These are phyloP conservation scores for Aratinga solstitialis DNA, from an alignment of 2,797 vertebrate genomes.

Conservation along the genomic window DNA sequence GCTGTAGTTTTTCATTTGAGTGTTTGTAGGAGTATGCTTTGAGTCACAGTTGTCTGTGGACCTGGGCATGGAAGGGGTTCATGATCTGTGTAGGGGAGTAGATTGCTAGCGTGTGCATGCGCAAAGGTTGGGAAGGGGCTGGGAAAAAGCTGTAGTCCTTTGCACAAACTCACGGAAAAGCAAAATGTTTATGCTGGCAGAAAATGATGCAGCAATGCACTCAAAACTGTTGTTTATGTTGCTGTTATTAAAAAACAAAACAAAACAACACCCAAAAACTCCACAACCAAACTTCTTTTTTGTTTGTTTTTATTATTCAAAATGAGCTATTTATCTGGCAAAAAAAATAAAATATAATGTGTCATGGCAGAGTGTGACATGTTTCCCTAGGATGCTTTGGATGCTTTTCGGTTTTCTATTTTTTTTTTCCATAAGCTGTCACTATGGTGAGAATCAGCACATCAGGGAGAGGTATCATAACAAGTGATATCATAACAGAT, in stretches of 20 bases:
- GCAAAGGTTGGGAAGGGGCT: not conserved
- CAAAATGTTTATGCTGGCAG: not conserved
- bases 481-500: not conserved
- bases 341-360: not conserved
- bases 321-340: not conserved
- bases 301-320: not conserved
- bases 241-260: not conserved
- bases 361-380: not conserved
- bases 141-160: not conserved
- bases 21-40: not conserved
- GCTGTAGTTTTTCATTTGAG: not conserved
- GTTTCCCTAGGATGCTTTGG: not conserved
- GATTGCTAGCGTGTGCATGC: not conserved
- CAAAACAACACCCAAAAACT: not conserved
- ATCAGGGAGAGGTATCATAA: not conserved
- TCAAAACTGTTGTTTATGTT: not conserved
- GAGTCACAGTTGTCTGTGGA: conserved; percentile 13
- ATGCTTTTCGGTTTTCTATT: not conserved
- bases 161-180: not conserved
- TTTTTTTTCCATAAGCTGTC: not conserved
- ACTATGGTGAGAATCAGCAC: not conserved
- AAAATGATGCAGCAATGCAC: not conserved
- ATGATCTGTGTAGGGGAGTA: not conserved
- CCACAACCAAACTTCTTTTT: not conserved
- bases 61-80: not conserved